These are phyloP conservation scores for Ochlodes sylvanus DNA, from an alignment of 2,888 invertebrate species.

Conservation along the genomic window DNA sequence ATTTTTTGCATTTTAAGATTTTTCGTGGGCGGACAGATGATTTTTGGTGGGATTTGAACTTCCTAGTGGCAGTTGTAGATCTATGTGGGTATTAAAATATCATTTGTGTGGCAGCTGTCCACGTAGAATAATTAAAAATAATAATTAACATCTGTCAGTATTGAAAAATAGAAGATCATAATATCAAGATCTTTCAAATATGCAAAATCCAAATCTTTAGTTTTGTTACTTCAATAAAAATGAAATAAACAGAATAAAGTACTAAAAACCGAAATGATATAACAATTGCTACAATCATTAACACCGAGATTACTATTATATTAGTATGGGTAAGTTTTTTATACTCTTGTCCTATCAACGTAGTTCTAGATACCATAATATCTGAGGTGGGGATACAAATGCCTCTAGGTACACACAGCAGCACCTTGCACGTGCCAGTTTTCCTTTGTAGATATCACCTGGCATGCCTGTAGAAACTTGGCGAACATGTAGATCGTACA, in stretches of 20 bases:
- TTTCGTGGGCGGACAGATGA: too few species aligned
- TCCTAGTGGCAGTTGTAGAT: too few species aligned
- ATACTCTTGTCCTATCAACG: background rate
- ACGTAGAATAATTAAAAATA: constrained; percentile 37
- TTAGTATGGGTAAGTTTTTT: constrained; percentile 70
- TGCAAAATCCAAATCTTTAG: constrained; percentile 54
- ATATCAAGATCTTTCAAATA: constrained; percentile 48
- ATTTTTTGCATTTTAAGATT: too few species aligned
- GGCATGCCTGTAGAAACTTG: too few species aligned
- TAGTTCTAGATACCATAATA: background rate
- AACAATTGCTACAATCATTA: background rate
- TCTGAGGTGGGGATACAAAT: background rate
- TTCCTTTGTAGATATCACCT: too few species aligned
- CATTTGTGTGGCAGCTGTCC: constrained; percentile 12
- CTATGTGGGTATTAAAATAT: background rate
- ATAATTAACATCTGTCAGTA: constrained; percentile 54
- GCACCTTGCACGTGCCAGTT: too few species aligned
- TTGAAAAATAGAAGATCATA: constrained; percentile 73
- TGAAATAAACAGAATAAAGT: constrained; percentile 11
- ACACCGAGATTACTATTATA: background rate
- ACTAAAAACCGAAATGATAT: constrained; percentile 15
- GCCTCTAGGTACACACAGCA: too few species aligned
- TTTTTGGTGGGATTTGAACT: too few species aligned
- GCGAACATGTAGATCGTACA: too few species aligned
- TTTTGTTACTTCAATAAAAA: constrained; percentile 26